Base-by-base conservation (phyloP, 2,888 invertebrate species). In the Chesias legatella region DNA sequence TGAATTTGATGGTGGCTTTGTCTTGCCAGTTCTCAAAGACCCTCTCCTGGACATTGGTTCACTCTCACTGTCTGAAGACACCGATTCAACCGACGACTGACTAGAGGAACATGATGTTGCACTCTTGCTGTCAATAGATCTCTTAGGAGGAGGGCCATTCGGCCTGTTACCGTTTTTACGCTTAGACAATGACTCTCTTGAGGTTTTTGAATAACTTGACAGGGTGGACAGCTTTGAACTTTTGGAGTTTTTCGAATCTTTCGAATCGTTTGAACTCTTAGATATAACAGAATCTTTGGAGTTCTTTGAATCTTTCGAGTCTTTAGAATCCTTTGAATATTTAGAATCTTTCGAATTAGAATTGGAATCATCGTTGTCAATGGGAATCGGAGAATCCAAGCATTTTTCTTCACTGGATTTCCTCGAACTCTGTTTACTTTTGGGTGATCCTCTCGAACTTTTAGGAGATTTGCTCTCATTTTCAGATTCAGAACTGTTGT, bases 401-500 rank as follows among this genome's bases (percentile, higher is more conserved):
- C 73, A 73, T 48, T 83, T 82, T 9, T 82, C 82, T 32, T 79
- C 81, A 38, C 81, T 85, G 6, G 83, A 82, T 44, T 83, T 89
- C 30, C 77, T 71, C 3, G 79, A 64, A 7, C 63, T 57, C 34
- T 77, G 65, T 50, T 84, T 85, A 27, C 67, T 67, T 42, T 66
- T 53, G 1, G 83, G 79, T 4, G 53, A 53, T 17, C 51, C 51
- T 47, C 47, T 51, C 3, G 51, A 51, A 35, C 53, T 53, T 38
- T 53, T 53, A 1, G 48, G 48, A 10, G 89, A 67, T 43, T 79
- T 79, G 26, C 86, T 75, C 58, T 90, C 81, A 1, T 82, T 62
- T 58, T 83, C 80, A 32, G 79, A 78, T 68, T 79, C 79, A 43
- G 89, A 77, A 70, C 82, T 84, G 62, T 94, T 94, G 55, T 94